Percentiles rank a stretch among this genome's conserved stretches.
Conservation (phyloP, 2,888 invertebrate genomes). For the Melipona bicolor region DNA sequence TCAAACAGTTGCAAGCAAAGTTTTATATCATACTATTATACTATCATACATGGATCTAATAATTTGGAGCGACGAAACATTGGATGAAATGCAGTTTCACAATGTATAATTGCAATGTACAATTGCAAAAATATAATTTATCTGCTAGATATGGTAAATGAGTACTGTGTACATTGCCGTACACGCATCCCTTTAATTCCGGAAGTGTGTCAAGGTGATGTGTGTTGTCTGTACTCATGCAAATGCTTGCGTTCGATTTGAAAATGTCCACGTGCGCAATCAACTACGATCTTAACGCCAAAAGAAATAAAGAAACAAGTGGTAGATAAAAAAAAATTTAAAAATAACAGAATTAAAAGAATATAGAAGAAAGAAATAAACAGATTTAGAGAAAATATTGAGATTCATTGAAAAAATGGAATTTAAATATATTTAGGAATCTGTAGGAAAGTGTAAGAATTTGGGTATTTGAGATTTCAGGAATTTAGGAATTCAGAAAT, state of each 20-base stretch:
- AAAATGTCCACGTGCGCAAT: slow-evolving; percentile 9
- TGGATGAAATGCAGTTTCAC: neutral
- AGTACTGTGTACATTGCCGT: neutral
- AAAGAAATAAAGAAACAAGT: too few relatives aligned
- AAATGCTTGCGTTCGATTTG: slow-evolving; percentile 11
- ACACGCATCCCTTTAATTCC: slow-evolving; percentile 39
- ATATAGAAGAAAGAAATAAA: too few relatives aligned
- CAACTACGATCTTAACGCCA: neutral
- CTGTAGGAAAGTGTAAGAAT: too few relatives aligned
- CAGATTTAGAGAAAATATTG: too few relatives aligned
- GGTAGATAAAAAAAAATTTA: too few relatives aligned
- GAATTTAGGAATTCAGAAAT: too few relatives aligned
- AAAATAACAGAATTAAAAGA: too few relatives aligned
- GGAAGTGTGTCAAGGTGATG: slow-evolving; percentile 36
- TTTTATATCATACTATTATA: too few relatives aligned
- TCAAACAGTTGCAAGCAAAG: too few relatives aligned
- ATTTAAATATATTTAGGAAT: too few relatives aligned
- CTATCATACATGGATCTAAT: neutral
- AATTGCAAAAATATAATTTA: slow-evolving; percentile 20
- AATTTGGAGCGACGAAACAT: neutral
- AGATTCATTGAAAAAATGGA: too few relatives aligned
- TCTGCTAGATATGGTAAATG: slow-evolving; percentile 8
- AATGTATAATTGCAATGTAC: neutral
- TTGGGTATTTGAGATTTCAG: too few relatives aligned
- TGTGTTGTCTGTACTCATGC: neutral